Evolutionary conservation across 2,113 vertebrate species (phyloP), one percentile per base, ranked within the genome.

Genomic region (Crotalus helleri): DNA sequence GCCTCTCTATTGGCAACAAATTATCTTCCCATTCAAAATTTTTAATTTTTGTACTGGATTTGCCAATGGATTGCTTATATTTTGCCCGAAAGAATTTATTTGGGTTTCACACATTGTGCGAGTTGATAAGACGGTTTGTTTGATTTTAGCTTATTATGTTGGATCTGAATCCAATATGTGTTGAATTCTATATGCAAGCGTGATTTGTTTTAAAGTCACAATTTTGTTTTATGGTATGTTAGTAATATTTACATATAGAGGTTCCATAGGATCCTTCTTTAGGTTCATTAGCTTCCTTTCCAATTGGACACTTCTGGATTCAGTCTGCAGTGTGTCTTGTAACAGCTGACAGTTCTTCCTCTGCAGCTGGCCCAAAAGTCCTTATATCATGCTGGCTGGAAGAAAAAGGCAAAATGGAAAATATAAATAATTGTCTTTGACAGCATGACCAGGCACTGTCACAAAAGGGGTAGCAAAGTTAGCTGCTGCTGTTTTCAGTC

Each of bases 381-480:
- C 29, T 29, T 55, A 33, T 49, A 39, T 86, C 8, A 4, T 54
- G 44, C 46, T 54, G 89, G 46, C 53, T 81, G 53, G 29, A 74
- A 86, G 11, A n/a, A 87, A 53, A 87, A 61, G 54, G 53, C 57
- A 90, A 85, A 93, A 53, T 53, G 21, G 46, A 61, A 90, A 85
- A 89, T 85, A 29, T 90, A 81, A 92, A 58, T 92, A 88, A 92
- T 90, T 93, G 55, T 11, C 39, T 93, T 89, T 90, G 57, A 90
- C 89, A 90, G 81, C 58, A 33, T 93, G 88, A 90, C 88, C 57
- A 90, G 15, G 74, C 55, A 19, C 3, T 23, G 57, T 86, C 55
- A 86, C 21, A 54, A 87, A 85, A 23, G 86, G 23, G 44, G 49
- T 51, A 81, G 33, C 69, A 88, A 85, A 33, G 51, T n/a, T 87